Percentiles rank a stretch among this genome's conserved stretches.
phyloP scores from a whole-genome alignment of 2,888 invertebrate species.

The Torymus texanus region DNA sequence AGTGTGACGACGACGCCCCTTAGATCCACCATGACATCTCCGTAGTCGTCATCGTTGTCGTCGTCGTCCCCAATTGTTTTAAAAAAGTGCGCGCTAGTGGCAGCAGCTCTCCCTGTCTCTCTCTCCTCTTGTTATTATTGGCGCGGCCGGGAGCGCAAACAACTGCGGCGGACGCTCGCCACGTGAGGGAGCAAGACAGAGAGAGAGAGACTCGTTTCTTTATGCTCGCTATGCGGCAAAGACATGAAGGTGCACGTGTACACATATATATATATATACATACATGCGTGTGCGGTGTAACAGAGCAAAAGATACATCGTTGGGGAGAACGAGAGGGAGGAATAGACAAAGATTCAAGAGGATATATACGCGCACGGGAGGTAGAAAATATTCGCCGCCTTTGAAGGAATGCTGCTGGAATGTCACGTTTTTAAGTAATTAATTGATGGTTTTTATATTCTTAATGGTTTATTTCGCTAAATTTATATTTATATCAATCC shows the following conservation, averaged over 20 bases:
- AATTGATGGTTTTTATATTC: no score
- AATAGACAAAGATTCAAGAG: no score
- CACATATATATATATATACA: neutral
- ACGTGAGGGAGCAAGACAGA: neutral
- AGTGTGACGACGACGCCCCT: conserved; percentile 20
- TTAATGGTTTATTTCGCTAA: no score
- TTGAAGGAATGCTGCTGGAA: no score
- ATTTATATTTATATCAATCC: no score
- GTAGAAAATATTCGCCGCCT: no score
- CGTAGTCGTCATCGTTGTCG: conserved; percentile 3
- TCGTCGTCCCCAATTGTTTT: conserved; percentile 27
- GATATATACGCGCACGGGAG: no score
- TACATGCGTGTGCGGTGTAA: neutral
- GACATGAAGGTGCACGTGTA: neutral
- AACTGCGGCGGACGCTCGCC: neutral
- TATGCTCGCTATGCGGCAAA: conserved; percentile 8
- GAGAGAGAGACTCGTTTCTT: conserved; percentile 19
- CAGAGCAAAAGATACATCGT: no score
- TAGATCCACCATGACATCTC: conserved; percentile 17
- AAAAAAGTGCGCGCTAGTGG: conserved; percentile 8
- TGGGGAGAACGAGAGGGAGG: no score
- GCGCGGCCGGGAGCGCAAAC: conserved; percentile 20
- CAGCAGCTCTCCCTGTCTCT: neutral
- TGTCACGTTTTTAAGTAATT: no score
- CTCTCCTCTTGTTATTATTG: conserved; percentile 43